Percentiles rank a stretch among this genome's conserved stretches.
Evolutionary conservation across 2,113 vertebrate genomes (phyloP).

Genomic region (Macaca fascicularis): T2T-MFA8v1.1 NC_088393.1:53297501-53298000

Average conservation of each 20-base stretch:
- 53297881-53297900: too few species aligned
- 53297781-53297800: not conserved
- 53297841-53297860: too few species aligned
- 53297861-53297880: too few species aligned
- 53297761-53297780: not conserved
- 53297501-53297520: not conserved
- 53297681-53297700: not conserved
- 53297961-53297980: too few species aligned
- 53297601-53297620: not conserved
- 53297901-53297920: too few species aligned
- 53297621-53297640: not conserved
- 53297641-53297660: accelerated
- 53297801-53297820: not conserved
- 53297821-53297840: too few species aligned
- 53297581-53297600: not conserved
- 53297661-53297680: not conserved
- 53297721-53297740: not conserved
- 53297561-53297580: not conserved
- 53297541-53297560: not conserved
- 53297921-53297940: too few species aligned
- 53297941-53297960: too few species aligned
- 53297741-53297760: not conserved
- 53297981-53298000: too few species aligned
- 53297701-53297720: accelerated
- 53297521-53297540: not conserved